Evolutionary conservation across 2,113 vertebrate genomes (phyloP), one percentile per base, ranked within the genome.

Genomic region (Meleagris gallopavo): DNA sequence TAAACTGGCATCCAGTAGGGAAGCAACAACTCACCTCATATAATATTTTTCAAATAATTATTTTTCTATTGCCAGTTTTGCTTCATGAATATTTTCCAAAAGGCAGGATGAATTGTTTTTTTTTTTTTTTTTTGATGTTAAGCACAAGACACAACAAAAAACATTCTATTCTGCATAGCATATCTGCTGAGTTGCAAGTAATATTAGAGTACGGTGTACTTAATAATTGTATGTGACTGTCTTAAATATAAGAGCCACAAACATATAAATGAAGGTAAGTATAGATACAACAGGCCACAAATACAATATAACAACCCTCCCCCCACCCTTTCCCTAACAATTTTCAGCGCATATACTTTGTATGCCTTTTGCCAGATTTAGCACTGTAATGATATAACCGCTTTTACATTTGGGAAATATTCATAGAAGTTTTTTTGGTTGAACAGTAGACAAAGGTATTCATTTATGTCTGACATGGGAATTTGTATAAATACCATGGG

Each of bases 1-100:
- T 98, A 98, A 98, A 98, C 98, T 98, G 98, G 98, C 98, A 98
- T 98, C 98, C 98, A 98, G 98, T 99, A 98, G 98, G 97, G 98
- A 98, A 97, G 97, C 94, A 97, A 98, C 96, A 98, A 97, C 98
- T 99, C 98, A 99, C 98, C 98, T 99, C 98, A 97, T 98, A 98
- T 98, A 98, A 98, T 97, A 95, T 97, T 98, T 98, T 98, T 96
- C 94, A 98, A 98, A 98, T 98, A 98, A 98, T 98, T 98, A 98
- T 98, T 98, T 97, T 97, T 97, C 94, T 97, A 97, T 98, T 97
- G 97, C 96, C 95, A 97, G 93, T 95, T 97, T 97, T 97, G 92
- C 83, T 90, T 97, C 94, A 95, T 97, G 97, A 97, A 97, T 98
- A 97, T 98, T 97, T 98, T 98, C 88, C 95, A 96, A 95, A 92